Evolutionary conservation across 2,888 invertebrate species (phyloP).

Genomic region (Eupithecia dodoneata): DNA sequence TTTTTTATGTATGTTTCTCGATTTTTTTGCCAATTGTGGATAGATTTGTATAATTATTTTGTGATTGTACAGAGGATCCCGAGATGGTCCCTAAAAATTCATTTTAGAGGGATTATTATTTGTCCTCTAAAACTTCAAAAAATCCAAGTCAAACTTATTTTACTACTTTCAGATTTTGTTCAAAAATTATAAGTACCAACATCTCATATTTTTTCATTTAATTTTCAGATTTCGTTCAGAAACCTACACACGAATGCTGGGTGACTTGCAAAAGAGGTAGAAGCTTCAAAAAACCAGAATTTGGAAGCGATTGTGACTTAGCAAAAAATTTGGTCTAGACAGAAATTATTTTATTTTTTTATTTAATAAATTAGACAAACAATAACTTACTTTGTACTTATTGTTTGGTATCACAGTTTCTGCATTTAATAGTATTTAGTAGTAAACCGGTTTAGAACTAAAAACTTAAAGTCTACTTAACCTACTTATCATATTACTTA

Average conservation of each 20-base stretch:
- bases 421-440: constrained; percentile 26
- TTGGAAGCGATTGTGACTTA: constrained; percentile 59
- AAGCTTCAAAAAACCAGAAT: constrained; percentile 75
- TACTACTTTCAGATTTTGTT: too few relatives aligned
- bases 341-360: constrained; percentile 50
- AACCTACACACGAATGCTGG: constrained; percentile 77
- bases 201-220: constrained; percentile 9
- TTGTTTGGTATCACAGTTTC: constrained; percentile 79
- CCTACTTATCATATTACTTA: neutral
- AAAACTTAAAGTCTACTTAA: neutral
- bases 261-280: constrained; percentile 78
- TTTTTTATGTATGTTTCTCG: too few relatives aligned
- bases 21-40: too few relatives aligned
- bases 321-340: constrained; percentile 55
- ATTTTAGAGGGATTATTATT: too few relatives aligned
- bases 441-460: constrained; percentile 45
- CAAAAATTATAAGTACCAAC: too few relatives aligned
- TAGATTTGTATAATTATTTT: too few relatives aligned
- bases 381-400: constrained; percentile 81
- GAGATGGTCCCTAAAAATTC: too few relatives aligned
- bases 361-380: constrained; percentile 61
- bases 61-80: too few relatives aligned
- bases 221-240: constrained; percentile 71
- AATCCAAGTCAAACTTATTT: too few relatives aligned
- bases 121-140: too few relatives aligned